Conservation (phyloP, 2,888 invertebrate genomes). For the Cyrtodaria siliqua region DNA sequence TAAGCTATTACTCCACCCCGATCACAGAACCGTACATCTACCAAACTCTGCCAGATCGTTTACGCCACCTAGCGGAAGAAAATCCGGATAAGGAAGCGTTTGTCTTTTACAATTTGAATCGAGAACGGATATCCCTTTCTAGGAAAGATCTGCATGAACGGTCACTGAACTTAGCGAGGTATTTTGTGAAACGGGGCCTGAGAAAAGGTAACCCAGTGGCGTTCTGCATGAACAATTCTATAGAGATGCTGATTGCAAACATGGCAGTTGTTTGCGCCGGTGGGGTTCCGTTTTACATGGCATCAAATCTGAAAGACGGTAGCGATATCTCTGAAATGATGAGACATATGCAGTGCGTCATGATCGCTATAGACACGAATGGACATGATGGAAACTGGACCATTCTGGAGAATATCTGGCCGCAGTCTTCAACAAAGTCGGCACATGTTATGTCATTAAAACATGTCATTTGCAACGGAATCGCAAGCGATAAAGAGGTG, state of each 20-base stretch:
- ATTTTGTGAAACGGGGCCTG: background rate
- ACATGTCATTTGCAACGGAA: constrained; percentile 18
- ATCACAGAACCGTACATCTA: constrained; percentile 33
- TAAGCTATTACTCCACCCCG: constrained; percentile 35
- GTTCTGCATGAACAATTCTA: constrained; percentile 10
- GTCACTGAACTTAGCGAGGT: background rate
- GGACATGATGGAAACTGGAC: constrained; percentile 5
- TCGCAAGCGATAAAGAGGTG: background rate
- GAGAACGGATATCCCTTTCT: constrained; percentile 5
- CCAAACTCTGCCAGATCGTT: constrained; percentile 34
- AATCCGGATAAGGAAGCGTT: constrained; percentile 48
- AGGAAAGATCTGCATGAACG: constrained; percentile 1
- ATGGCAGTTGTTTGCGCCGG: constrained; percentile 6
- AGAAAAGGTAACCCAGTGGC: background rate
- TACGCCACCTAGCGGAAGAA: constrained; percentile 34
- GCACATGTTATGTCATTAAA: constrained; percentile 11
- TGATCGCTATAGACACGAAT: constrained; percentile 10
- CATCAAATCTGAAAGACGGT: constrained; percentile 2
- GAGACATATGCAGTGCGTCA: background rate
- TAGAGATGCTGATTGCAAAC: background rate
- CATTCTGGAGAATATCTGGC: constrained; percentile 15
- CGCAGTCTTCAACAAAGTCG: background rate
- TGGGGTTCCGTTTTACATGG: background rate
- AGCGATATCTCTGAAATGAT: constrained; percentile 11
- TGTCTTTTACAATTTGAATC: constrained; percentile 37